Evolutionary conservation across 2,888 invertebrate species (phyloP).

Genomic region (Leptarthrus brevirostris): DNA sequence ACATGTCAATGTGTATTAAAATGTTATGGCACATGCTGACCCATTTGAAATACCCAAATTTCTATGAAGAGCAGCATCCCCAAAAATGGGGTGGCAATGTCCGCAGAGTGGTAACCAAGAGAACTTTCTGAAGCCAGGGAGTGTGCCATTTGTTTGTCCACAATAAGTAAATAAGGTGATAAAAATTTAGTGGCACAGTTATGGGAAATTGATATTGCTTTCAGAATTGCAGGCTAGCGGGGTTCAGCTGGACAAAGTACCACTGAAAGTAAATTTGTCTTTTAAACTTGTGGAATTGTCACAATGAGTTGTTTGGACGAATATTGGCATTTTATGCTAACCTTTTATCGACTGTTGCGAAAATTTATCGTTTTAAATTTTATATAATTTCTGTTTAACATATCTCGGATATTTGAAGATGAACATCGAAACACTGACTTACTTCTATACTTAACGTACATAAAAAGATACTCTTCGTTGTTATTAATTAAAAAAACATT

Average conservation of each 20-base stretch:
- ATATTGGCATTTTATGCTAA: no score
- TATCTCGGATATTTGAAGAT: no score
- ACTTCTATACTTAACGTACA: no score
- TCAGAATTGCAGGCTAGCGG: not conserved
- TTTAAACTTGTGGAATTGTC: not conserved
- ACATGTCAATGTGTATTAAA: constrained; percentile 50
- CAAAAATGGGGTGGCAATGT: constrained; percentile 44
- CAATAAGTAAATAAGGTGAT: constrained; percentile 52
- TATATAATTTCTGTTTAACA: no score
- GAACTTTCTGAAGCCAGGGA: not conserved
- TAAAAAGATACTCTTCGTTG: no score
- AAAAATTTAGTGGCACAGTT: constrained; percentile 47
- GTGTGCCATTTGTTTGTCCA: constrained; percentile 47
- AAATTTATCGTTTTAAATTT: no score
- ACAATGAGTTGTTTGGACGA: no score
- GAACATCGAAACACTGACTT: no score
- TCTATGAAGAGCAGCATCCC: not conserved
- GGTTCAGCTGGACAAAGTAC: not conserved
- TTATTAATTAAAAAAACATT: no score
- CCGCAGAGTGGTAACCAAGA: not conserved
- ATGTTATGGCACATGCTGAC: constrained; percentile 42
- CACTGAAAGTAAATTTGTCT: not conserved
- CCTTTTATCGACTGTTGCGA: no score
- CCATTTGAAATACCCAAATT: constrained; percentile 38
- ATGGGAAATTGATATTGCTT: constrained; percentile 44